Evolutionary conservation across 2,888 invertebrate species (phyloP), one percentile per base, ranked within the genome.

Genomic region (Galeopsomyia nigrocyanea): DNA sequence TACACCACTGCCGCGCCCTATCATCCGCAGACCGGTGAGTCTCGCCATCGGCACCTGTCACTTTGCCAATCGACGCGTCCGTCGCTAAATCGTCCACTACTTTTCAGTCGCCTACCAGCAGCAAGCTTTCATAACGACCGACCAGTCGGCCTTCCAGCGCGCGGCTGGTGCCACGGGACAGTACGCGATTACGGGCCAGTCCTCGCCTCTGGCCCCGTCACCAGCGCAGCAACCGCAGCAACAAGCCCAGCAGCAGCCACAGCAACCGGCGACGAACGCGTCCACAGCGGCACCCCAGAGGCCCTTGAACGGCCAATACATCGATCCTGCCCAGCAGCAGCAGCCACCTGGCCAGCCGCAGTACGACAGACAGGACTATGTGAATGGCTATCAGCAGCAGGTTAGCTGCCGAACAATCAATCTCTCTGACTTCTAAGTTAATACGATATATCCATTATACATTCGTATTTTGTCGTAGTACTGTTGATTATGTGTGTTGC

Each of bases 381-480:
- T 88, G 72, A 88, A 88, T 79, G 88, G 88, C 76, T 85, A 87
- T 77, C 86, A 87, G 79, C 87, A 87, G 80, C 87, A 87, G 86
- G 87, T 87, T 75, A 75, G 75, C 75, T 75, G 75, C 75, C 73
- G 75, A 68, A 75, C 73, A 74, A 73, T 75, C 71, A 71, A 75
- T 74, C 73, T 75, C 75, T 74, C 73, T 74, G 73, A 75, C 68
- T 75, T 75, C 75, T 75, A 75, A 75, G 73, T 75, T 75, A 74
- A 75, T 75, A 75, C 74, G 73, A 76, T 70, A 71, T 63, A 71
- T 74, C 71, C 76, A 77, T 74, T 77, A 71, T 74, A 73, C 76
- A 77, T 74, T 77, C 74, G 74, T 71, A 71, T 76, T 77, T 76
- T 75, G 75, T 75, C 75, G 73, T 74, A 71, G 75, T 60, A 19